phyloP scores from a whole-genome alignment of 2,113 vertebrate genomes.

The Nicator chloris region DNA sequence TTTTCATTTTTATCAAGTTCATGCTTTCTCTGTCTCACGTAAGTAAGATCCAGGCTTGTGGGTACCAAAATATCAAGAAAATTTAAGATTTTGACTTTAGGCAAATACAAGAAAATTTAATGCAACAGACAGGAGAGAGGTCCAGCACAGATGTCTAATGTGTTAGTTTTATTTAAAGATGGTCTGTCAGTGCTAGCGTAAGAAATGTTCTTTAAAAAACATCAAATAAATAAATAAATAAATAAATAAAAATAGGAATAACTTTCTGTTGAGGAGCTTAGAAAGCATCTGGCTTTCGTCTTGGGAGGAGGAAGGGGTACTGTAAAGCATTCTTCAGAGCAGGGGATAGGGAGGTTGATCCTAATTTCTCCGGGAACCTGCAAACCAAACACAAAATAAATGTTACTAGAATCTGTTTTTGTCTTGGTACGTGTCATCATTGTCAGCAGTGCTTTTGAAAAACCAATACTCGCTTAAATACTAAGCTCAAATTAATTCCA shows the following conservation, averaged over 20 bases:
- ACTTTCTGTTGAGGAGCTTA: slow-evolving; percentile 22
- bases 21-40: not conserved
- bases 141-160: slow-evolving; percentile 19
- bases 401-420: not conserved
- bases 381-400: not conserved
- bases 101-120: slow-evolving; percentile 19
- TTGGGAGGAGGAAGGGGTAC: slow-evolving; percentile 28
- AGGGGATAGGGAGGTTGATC: not conserved
- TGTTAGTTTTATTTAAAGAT: slow-evolving; percentile 66
- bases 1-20: not conserved
- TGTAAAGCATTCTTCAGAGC: slow-evolving; percentile 24
- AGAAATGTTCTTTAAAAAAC: slow-evolving; percentile 59
- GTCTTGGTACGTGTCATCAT: fast-evolving
- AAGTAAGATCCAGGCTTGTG: not conserved
- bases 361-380: slow-evolving; percentile 59
- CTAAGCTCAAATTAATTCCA: not conserved
- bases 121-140: slow-evolving; percentile 48
- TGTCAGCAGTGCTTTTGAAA: not conserved
- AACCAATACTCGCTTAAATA: not conserved
- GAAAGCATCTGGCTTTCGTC: slow-evolving; percentile 23
- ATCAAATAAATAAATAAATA: slow-evolving; percentile 73
- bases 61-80: not conserved
- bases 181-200: slow-evolving; percentile 47
- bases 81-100: not conserved
- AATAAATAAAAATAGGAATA: slow-evolving; percentile 65